These are phyloP conservation scores for Triplophysa rosa DNA, from an alignment of 2,113 vertebrate genomes.

Conservation along the genomic window DNA sequence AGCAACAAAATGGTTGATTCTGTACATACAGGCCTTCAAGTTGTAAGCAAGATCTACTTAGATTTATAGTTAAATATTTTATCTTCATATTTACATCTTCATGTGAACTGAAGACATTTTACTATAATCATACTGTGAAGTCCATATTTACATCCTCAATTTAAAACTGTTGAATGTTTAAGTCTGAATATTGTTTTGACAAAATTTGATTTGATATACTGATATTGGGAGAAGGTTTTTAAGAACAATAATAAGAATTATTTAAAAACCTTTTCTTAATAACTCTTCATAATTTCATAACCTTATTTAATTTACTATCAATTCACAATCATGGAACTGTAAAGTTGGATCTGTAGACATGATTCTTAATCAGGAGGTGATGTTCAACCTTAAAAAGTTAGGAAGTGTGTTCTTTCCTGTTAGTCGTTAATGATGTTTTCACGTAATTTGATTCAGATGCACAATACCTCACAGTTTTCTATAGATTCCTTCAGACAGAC, in stretches of 20 bases:
- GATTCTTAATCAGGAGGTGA: not conserved
- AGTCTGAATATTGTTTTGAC: not conserved
- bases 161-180: not conserved
- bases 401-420: not conserved
- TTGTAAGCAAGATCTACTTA: not conserved
- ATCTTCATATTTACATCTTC: not conserved
- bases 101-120: not conserved
- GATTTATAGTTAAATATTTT: not conserved
- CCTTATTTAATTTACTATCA: too few relatives aligned
- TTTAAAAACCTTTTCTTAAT: too few relatives aligned
- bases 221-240: not conserved
- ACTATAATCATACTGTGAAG: not conserved
- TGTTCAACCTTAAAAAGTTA: not conserved
- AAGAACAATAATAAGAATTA: not conserved
- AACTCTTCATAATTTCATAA: too few relatives aligned
- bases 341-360: too few relatives aligned
- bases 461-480: slow-evolving; percentile 31
- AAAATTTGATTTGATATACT: not conserved
- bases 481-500: slow-evolving; percentile 43
- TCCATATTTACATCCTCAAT: not conserved
- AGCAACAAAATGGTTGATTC: not conserved
- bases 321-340: too few relatives aligned
- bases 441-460: slow-evolving; percentile 8
- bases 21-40: not conserved
- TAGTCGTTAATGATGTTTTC: not conserved